Evolutionary conservation across 2,113 vertebrate genomes (phyloP), one percentile per base, ranked within the genome.

Genomic region (Bubo scandiacus): DNA sequence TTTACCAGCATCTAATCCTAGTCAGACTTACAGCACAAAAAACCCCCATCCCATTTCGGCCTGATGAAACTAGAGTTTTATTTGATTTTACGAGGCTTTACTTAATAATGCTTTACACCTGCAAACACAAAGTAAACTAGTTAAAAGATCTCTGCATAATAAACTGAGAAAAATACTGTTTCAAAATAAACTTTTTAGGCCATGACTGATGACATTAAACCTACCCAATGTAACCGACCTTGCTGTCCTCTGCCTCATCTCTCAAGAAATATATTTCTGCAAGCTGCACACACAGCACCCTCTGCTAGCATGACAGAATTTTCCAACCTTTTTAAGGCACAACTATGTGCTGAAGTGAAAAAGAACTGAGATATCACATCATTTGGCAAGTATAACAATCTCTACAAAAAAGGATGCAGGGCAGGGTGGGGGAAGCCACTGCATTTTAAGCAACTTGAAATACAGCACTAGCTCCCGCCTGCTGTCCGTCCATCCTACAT

Each of bases 341-440:
- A 32, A 7, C 59, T 18, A 70, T 0, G 0, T 57, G 72, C n/a
- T 45, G 1, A 8, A 36, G 30, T n/a, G 47, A 75, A 45, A 78
- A 81, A 55, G 58, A 55, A 57, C 51, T 0, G 1, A 26, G 68
- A 22, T 59, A 51, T 22, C 57, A 59, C 67, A 65, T 42, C 63
- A 38, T 58, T 26, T 55, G 49, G 49, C 2, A 2, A 83, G 49
- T 15, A 21, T 2, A 70, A 63, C 14, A 52, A 62, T 7, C 15
- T 27, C 25, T 36, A 34, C 45, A 58, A 62, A 73, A 67, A 61
- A 73, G 21, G 49, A 68, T 42, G 20, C 7, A 14, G 25, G 21
- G 7, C 20, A 9, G 6, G 7, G 23, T 6, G 2, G 8, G 19
- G 1, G 2, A 61, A 62, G 17, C 1, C n/a, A 45, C 1, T 27